Evolutionary conservation across 2,888 invertebrate species (phyloP).

Genomic region (Lydus trimaculatus): DNA sequence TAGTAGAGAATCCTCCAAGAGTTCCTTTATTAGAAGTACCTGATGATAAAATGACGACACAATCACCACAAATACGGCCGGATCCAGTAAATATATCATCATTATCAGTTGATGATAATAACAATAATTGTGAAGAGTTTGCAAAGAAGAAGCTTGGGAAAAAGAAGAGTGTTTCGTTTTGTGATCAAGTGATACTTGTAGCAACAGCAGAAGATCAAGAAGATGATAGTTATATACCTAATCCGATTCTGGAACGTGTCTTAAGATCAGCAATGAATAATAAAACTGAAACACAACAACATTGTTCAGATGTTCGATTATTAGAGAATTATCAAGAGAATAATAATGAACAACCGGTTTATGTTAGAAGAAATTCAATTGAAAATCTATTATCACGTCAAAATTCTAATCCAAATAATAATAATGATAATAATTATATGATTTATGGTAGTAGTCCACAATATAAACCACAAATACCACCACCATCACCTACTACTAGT

Average conservation of each 20-base stretch:
- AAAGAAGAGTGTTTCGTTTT: constrained; percentile 95
- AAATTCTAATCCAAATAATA: constrained; percentile 45
- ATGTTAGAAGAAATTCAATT: constrained; percentile 50
- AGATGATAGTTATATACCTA: constrained; percentile 89
- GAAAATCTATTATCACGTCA: constrained; percentile 43
- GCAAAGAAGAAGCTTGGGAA: constrained; percentile 69
- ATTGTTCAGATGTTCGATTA: constrained; percentile 62
- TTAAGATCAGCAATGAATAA: constrained; percentile 81
- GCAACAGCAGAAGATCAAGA: constrained; percentile 93
- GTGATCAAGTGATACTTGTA: constrained; percentile 91
- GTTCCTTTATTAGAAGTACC: constrained; percentile 56
- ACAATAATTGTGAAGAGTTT: constrained; percentile 59
- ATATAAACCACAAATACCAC: constrained; percentile 41
- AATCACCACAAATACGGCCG: background rate
- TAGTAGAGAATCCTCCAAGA: constrained; percentile 46
- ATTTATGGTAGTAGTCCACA: constrained; percentile 42
- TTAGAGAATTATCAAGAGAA: constrained; percentile 39
- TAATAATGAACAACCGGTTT: constrained; percentile 38
- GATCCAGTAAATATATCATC: constrained; percentile 38
- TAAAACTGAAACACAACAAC: constrained; percentile 67
- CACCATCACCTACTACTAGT: background rate
- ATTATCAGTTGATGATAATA: no score
- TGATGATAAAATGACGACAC: constrained; percentile 47
- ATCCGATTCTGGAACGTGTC: constrained; percentile 88
- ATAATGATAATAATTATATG: constrained; percentile 16